A percentile compares a stretch with the other conserved stretches of the same genome.
Evolutionary conservation across 1,140 invertebrate genomes (phyloP).

Genomic region (Formica exsecta): DNA sequence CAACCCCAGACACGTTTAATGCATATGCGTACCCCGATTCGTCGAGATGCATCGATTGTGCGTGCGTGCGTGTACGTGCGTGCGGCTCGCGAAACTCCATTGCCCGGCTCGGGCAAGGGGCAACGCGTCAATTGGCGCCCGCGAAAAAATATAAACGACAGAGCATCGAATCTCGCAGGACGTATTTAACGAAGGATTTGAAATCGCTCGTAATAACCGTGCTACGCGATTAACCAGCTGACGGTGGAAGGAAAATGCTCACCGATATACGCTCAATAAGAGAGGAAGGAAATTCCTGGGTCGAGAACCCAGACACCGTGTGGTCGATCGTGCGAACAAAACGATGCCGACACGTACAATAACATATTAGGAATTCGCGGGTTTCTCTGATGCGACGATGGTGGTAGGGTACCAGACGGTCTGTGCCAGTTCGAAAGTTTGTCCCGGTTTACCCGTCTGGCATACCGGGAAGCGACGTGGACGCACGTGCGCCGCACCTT

Average conservation of each 20-base stretch:
- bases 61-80: not conserved
- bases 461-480: constrained; percentile 72
- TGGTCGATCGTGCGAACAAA: constrained; percentile 71
- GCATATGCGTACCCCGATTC: constrained; percentile 40
- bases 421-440: constrained; percentile 85
- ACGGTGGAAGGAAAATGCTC: not conserved
- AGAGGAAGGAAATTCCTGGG: constrained; percentile 66
- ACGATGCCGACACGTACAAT: constrained; percentile 68
- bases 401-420: constrained; percentile 81
- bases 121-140: no score
- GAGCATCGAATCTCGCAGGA: no score
- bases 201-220: no score
- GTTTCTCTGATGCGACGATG: constrained; percentile 48
- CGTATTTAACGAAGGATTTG: no score
- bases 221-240: not conserved
- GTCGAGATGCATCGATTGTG: constrained; percentile 14
- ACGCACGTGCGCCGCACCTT: constrained; percentile 75
- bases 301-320: constrained; percentile 41
- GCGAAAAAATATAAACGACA: no score
- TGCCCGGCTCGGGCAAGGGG: no score
- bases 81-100: not conserved
- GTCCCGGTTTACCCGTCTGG: constrained; percentile 83
- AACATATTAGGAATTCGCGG: constrained; percentile 75
- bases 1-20: constrained; percentile 38
- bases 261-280: not conserved